phyloP scores from a whole-genome alignment of 2,797 vertebrate genomes.

The Neosilurus hyrtlii region DNA sequence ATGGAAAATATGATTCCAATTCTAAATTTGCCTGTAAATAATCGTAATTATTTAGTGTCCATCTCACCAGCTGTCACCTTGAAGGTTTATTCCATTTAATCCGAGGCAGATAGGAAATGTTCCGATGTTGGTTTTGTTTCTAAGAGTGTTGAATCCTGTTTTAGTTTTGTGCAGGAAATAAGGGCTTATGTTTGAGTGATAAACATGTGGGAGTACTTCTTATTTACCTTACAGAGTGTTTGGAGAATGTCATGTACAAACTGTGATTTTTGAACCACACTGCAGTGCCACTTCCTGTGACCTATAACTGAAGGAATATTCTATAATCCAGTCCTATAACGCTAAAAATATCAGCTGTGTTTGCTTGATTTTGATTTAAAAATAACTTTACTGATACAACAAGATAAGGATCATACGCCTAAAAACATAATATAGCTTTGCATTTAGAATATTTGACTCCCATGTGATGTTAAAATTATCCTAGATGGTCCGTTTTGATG shows the following conservation, averaged over 20 bases:
- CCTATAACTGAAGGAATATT: background rate
- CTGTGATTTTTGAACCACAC: background rate
- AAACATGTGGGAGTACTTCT: background rate
- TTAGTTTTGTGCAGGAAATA: constrained; percentile 1
- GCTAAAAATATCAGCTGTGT: background rate
- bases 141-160: constrained; percentile 9
- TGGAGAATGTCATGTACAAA: constrained; percentile 1
- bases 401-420: background rate
- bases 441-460: background rate
- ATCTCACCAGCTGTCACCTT: background rate
- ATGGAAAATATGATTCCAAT: background rate
- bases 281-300: background rate
- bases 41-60: background rate
- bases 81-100: constrained; percentile 3
- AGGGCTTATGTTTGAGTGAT: constrained; percentile 1
- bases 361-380: background rate
- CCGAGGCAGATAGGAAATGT: background rate
- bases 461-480: background rate
- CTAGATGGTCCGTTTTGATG: background rate
- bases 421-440: background rate
- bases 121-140: background rate
- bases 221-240: constrained; percentile 11
- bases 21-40: background rate
- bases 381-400: background rate
- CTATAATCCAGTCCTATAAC: background rate